Evolutionary conservation across 2,797 vertebrate genomes (phyloP).

Genomic region (Bucorvus abyssinicus): DNA sequence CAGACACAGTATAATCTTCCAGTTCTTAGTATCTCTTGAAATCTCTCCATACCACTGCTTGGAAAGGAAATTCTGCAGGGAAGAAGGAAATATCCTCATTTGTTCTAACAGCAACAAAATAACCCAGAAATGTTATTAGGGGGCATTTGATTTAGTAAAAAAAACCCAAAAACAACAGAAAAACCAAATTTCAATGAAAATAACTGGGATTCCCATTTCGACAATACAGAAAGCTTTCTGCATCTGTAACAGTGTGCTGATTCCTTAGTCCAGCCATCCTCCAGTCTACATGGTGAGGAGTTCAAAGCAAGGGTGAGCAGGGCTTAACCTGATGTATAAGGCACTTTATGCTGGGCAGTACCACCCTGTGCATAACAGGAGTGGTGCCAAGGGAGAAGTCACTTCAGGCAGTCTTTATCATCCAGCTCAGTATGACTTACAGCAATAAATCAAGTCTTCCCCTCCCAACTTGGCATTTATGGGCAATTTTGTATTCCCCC

Average conservation of each 20-base stretch:
- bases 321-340: neutral
- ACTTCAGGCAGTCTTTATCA: neutral
- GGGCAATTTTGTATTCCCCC: neutral
- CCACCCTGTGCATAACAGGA: neutral
- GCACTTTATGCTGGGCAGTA: neutral
- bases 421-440: neutral
- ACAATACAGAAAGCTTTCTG: neutral
- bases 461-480: neutral
- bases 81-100: neutral
- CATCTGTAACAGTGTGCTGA: neutral
- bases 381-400: neutral
- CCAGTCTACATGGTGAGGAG: accelerated
- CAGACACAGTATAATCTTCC: slow-evolving; percentile 81
- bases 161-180: no score
- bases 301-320: neutral
- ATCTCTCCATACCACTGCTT: slow-evolving; percentile 85
- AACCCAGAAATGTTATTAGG: neutral
- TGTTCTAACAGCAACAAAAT: neutral
- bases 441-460: neutral
- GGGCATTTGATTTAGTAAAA: neutral
- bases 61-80: slow-evolving; percentile 80
- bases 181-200: neutral
- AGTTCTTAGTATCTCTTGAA: slow-evolving; percentile 83
- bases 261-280: neutral
- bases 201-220: neutral